phyloP scores from a whole-genome alignment of 2,797 vertebrate species.

The Pantherophis vulpinus region DNA sequence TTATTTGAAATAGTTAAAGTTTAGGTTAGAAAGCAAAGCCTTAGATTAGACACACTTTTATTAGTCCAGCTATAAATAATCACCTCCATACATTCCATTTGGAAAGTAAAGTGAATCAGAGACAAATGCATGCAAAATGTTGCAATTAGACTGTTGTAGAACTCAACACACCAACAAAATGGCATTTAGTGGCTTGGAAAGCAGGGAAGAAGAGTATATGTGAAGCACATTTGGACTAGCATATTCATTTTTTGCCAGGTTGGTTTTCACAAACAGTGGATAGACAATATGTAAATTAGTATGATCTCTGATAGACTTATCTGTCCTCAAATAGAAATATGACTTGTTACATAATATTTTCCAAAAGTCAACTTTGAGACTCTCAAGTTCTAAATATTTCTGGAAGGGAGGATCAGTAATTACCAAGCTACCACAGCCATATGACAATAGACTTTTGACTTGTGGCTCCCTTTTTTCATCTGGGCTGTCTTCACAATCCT shows the following conservation, averaged over 20 bases:
- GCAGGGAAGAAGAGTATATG: too few relatives aligned
- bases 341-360: background rate
- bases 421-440: background rate
- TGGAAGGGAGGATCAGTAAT: background rate
- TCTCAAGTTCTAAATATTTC: background rate
- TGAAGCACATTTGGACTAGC: background rate
- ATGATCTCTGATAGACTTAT: background rate
- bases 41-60: background rate
- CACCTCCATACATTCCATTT: background rate
- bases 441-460: background rate
- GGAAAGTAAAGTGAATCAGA: background rate
- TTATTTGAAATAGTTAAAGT: background rate
- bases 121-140: conserved; percentile 18
- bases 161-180: conserved; percentile 1
- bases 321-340: background rate
- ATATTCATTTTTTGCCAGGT: background rate
- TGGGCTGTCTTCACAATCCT: background rate
- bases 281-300: background rate
- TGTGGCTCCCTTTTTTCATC: background rate
- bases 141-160: conserved; percentile 35
- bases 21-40: background rate
- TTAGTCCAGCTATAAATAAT: background rate
- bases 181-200: background rate
- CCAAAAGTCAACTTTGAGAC: background rate
- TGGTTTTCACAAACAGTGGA: background rate